Conservation (phyloP, 1,140 invertebrate species). For the Carposina sasakii region DNA sequence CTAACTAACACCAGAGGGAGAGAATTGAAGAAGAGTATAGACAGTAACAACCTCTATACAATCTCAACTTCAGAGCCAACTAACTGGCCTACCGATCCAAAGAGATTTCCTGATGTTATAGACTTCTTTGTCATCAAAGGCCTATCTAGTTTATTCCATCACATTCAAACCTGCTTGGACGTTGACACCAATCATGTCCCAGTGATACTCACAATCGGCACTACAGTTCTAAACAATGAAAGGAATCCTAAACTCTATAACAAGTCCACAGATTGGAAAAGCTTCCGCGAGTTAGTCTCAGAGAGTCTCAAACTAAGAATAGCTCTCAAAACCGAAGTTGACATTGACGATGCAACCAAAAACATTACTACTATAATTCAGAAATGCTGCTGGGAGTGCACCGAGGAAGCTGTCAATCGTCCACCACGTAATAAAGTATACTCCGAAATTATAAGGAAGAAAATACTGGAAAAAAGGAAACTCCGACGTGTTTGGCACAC, state of each 20-base stretch:
- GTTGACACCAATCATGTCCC: slow-evolving; percentile 10
- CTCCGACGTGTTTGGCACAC: slow-evolving; percentile 9
- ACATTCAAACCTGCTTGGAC: slow-evolving; percentile 14
- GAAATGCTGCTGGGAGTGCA: neutral
- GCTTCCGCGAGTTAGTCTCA: neutral
- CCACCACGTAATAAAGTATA: neutral
- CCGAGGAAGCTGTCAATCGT: neutral
- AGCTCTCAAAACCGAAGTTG: neutral
- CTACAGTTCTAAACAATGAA: neutral
- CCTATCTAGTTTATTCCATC: slow-evolving; percentile 10
- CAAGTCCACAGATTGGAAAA: neutral
- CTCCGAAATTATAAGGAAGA: neutral
- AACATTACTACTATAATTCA: neutral
- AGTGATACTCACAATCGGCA: slow-evolving; percentile 10
- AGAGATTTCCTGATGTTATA: slow-evolving; percentile 9
- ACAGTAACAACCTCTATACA: slow-evolving; percentile 21
- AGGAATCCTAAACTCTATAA: neutral
- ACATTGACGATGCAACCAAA: neutral
- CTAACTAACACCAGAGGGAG: slow-evolving; percentile 3
- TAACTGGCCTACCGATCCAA: slow-evolving; percentile 9
- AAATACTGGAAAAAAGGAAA: slow-evolving; percentile 1
- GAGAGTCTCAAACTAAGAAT: neutral
- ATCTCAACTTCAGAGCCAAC: slow-evolving; percentile 18
- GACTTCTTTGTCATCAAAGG: slow-evolving; percentile 22
- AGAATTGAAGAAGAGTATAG: slow-evolving; percentile 19